phyloP scores from a whole-genome alignment of 2,888 invertebrate genomes.

The Thelaira solivaga region DNA sequence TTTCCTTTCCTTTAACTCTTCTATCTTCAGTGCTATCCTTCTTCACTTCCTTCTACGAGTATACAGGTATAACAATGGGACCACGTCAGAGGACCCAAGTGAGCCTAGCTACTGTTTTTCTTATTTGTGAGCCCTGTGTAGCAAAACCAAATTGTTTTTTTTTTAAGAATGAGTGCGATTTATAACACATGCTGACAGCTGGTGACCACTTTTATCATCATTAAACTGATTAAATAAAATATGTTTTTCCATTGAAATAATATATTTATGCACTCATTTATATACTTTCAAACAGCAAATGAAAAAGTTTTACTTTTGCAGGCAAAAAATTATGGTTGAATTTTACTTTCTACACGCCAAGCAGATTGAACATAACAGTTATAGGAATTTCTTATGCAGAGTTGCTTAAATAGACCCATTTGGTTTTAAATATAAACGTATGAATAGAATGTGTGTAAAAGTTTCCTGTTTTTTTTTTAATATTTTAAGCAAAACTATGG shows the following conservation, averaged over 20 bases:
- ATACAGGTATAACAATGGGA: no score
- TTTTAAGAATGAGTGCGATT: neutral
- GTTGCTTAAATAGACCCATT: slow-evolving; percentile 22
- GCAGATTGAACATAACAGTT: neutral
- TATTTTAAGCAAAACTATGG: slow-evolving; percentile 50
- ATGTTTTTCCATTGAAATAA: slow-evolving; percentile 31
- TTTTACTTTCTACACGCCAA: slow-evolving; percentile 41
- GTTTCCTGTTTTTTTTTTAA: slow-evolving; percentile 19
- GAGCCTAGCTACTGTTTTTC: no score
- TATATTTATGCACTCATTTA: neutral
- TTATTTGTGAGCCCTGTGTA: no score
- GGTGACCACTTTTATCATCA: slow-evolving; percentile 59
- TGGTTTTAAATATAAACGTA: slow-evolving; percentile 22
- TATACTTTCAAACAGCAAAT: slow-evolving; percentile 15
- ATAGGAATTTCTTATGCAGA: slow-evolving; percentile 12
- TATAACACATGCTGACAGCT: slow-evolving; percentile 42
- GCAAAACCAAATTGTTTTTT: neutral
- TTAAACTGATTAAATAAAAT: slow-evolving; percentile 57
- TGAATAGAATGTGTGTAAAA: neutral
- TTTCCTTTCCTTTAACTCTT: no score
- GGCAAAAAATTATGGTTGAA: slow-evolving; percentile 32
- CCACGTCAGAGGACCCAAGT: no score
- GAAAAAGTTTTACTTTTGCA: slow-evolving; percentile 42
- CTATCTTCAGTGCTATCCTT: no score
- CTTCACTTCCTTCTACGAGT: no score